Percentiles rank a stretch among this genome's conserved stretches.
Conservation (phyloP, 2,888 invertebrate genomes). For the Drosophila paracracens region DNA sequence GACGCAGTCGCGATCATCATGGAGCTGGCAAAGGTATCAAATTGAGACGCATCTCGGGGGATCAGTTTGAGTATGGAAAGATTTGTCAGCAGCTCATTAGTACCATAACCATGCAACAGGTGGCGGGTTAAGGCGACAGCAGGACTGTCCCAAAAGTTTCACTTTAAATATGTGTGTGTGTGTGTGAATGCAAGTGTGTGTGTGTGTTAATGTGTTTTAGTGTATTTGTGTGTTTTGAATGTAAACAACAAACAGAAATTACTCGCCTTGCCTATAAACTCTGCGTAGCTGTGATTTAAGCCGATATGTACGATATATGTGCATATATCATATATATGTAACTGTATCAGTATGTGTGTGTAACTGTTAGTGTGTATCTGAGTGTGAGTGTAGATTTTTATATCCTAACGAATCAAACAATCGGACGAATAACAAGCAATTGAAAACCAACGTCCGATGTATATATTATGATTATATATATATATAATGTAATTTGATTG, state of each 20-base stretch:
- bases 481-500: conserved; percentile 11
- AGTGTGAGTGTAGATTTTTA: conserved; percentile 5
- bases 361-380: conserved; percentile 12
- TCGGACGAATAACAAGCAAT: conserved; percentile 36
- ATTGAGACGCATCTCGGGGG: conserved; percentile 94
- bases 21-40: conserved; percentile 91
- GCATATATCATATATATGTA: conserved; percentile 20
- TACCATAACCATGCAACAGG: conserved; percentile 90
- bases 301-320: conserved; percentile 53
- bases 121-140: conserved; percentile 69
- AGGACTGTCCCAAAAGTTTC: conserved; percentile 19
- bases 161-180: conserved; percentile 1
- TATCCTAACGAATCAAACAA: conserved; percentile 29
- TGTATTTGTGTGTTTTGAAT: conserved; percentile 25
- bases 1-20: conserved; percentile 86
- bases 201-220: background rate
- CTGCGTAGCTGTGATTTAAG: conserved; percentile 76
- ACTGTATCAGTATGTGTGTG: conserved; percentile 26
- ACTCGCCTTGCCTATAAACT: conserved; percentile 74
- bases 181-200: background rate
- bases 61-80: conserved; percentile 94
- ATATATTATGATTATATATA: conserved; percentile 3
- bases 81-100: conserved; percentile 95
- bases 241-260: conserved; percentile 35
- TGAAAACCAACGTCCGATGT: conserved; percentile 8